Evolutionary conservation across 2,888 invertebrate species (phyloP), one percentile per base, ranked within the genome.

Genomic region (Caenorhabditis japonica): DNA sequence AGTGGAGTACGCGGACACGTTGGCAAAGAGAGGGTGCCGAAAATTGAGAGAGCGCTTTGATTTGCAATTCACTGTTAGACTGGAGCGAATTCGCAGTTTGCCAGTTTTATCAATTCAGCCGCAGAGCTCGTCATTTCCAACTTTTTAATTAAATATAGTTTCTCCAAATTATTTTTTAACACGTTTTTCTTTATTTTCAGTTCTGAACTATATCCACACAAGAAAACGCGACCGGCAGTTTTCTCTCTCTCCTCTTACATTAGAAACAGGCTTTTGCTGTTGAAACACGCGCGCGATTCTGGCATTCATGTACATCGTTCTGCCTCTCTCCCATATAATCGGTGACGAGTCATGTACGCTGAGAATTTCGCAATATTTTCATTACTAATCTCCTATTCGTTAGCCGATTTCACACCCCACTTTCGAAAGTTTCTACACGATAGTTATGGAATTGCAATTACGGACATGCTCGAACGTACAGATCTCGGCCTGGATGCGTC

Each of bases 401-500:
- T 19, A n/a, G 71, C 77, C 8, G 82, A 78, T 44, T 83, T 83
- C 49, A 75, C 83, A 4, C 81, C 79, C 3, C 81, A 83, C 41
- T 83, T 83, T 44, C 80, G 81, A 5, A 77, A 76, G 33, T 83
- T 80, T 58, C 53, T 83, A 8, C 80, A 80, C 23, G 76, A 80
- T 39, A 84, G 76, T 33, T 85, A 83, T 74, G 86, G 86, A 23
- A 60, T 85, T 2, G 70, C 77, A 0, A 75, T 86, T 19, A 82
- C 83, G 3, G 75, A 76, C 12, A 75, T 74, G 58, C 61, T 86
- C 34, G 86, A 86, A 39, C 72, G 86, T 46, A 76, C 79, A 0
- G 86, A 86, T 74, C 66, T 86, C 7, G 86, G 86, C 3, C 44
- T 75, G 17, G 86, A 85, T 59, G 83, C 83, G 8, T 77, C 79